Evolutionary conservation across 2,888 invertebrate species (phyloP), one percentile per base, ranked within the genome.

Genomic region (Metallyticus violacea): DNA sequence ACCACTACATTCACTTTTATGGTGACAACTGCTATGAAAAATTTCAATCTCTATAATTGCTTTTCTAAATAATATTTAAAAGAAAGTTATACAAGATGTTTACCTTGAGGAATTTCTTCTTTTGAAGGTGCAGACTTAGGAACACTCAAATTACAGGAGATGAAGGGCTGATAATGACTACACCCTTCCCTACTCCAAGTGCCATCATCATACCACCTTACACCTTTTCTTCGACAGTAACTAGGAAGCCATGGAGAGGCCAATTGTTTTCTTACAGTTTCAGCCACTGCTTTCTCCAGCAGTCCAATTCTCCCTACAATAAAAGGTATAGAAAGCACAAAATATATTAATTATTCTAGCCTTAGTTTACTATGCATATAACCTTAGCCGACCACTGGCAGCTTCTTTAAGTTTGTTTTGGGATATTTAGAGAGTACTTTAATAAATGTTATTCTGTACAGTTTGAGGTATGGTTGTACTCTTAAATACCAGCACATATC

Each of bases 231-330:
- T 88, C 92, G 92, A 89, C 95, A 95, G 90, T 94, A 94, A 87
- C 94, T 94, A 7, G 95, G 95, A 81, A 95, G 92, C 96, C 95
- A 96, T 3, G 95, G 93, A 9, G 89, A 88, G n/a, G 90, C 88
- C 40, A 92, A 89, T 87, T 91, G 89, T 83, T 88, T 88, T 7
- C 89, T 89, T 83, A 88, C 27, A 15, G 81, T 81, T 79, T 88
- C 88, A 25, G 78, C 86, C 2, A 92, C 88, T 22, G 90, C 89
- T 88, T 91, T 91, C 88, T 91, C 91, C 62, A 92, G 88, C 28
- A 90, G 89, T 30, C 91, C 91, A 86, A 90, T 88, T 88, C 22
- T 92, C 90, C 88, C 89, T 87, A 89, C 6, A n/a, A 80, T 77
- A n/a, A 27, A 76, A 77, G 22, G 15, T 15, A 40, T 4, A 40